A percentile compares a stretch with the other conserved stretches of the same genome.
phyloP scores from a whole-genome alignment of 2,888 invertebrate genomes.

The Megamerina dolium region DNA sequence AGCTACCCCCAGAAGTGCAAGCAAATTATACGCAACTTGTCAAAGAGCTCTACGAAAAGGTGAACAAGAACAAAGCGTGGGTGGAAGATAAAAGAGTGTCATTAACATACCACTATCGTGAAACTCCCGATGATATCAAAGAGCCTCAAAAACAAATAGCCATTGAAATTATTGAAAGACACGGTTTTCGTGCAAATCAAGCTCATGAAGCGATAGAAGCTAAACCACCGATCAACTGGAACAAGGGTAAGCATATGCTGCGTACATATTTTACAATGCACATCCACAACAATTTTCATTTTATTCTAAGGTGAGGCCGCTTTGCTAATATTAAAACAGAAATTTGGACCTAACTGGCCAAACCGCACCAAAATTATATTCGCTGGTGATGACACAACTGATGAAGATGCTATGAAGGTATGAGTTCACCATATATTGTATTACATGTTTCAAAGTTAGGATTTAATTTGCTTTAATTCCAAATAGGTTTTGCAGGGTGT shows the following conservation, averaged over 20 bases:
- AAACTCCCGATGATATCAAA: slow-evolving; percentile 56
- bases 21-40: slow-evolving; percentile 59
- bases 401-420: slow-evolving; percentile 86
- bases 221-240: slow-evolving; percentile 71
- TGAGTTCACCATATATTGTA: slow-evolving; percentile 13
- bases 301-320: slow-evolving; percentile 68
- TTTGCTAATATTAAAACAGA: slow-evolving; percentile 64
- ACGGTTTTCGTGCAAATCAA: slow-evolving; percentile 60
- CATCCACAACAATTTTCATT: too few relatives aligned
- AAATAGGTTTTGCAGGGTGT: slow-evolving; percentile 63
- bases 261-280: too few relatives aligned
- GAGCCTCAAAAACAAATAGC: slow-evolving; percentile 54
- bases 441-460: background rate
- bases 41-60: slow-evolving; percentile 58
- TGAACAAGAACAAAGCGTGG: slow-evolving; percentile 61
- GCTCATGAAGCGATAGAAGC: slow-evolving; percentile 71
- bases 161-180: slow-evolving; percentile 56
- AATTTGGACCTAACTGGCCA: slow-evolving; percentile 68
- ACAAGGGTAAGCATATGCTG: slow-evolving; percentile 62
- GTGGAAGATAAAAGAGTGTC: slow-evolving; percentile 69
- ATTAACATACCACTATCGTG: slow-evolving; percentile 67
- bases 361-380: slow-evolving; percentile 69
- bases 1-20: slow-evolving; percentile 62
- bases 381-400: slow-evolving; percentile 82
- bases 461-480: slow-evolving; percentile 1